Evolutionary conservation across 2,888 invertebrate species (phyloP), one percentile per base, ranked within the genome.

Genomic region (Dynastes grantii): DNA sequence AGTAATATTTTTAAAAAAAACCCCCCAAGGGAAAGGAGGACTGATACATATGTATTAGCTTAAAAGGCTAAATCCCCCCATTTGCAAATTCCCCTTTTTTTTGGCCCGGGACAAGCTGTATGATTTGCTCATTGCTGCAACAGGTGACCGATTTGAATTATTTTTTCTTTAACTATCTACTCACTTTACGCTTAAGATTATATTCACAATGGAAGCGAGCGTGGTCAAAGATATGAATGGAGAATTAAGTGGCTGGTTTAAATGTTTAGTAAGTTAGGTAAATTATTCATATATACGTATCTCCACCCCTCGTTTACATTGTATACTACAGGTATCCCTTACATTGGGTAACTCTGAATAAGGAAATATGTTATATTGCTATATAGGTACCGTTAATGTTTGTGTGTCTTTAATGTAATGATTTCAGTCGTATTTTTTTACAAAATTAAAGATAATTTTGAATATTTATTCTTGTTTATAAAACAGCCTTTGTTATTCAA

Each of bases 41-140:
- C 85, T 84, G 85, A 88, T 88, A 87, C 87, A 88, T 88, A 88
- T 88, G 87, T 88, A 88, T 88, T 86, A 88, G 87, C n/a, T n/a
- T n/a, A n/a, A n/a, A n/a, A n/a, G n/a, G n/a, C n/a, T n/a, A n/a
- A n/a, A n/a, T n/a, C n/a, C n/a, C n/a, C n/a, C n/a, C n/a, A n/a
- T n/a, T n/a, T n/a, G n/a, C n/a, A n/a, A n/a, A n/a, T n/a, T n/a
- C n/a, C n/a, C n/a, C n/a, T n/a, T n/a, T n/a, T n/a, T n/a, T n/a
- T n/a, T n/a, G n/a, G n/a, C n/a, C n/a, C n/a, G n/a, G n/a, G n/a
- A 84, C 85, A 84, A 84, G 85, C 85, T 84, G 84, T 85, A 86
- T 86, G 87, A 87, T 87, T 86, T 86, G 85, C 85, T 83, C 81
- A 81, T 73, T 78, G 81, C 81, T 82, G 86, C 88, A 88, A 87